Evolutionary conservation across 2,113 vertebrate species (phyloP).

Genomic region (Garra rufa): DNA sequence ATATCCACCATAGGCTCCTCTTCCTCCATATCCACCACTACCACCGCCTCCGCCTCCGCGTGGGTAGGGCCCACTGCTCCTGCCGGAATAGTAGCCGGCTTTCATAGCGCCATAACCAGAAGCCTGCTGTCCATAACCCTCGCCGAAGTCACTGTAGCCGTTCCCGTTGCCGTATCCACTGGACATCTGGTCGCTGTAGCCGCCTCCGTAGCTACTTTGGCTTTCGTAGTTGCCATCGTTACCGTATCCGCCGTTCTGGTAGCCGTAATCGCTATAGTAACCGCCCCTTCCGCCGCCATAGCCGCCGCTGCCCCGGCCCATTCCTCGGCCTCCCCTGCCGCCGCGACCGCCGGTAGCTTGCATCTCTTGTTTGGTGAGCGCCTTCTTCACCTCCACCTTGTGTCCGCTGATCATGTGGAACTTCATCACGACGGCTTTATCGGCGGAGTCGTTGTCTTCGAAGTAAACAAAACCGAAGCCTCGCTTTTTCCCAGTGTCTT

Average conservation of each 20-base stretch:
- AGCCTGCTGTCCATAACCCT: conserved; percentile 81
- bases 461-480: conserved; percentile 97
- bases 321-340: conserved; percentile 68
- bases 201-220: conserved; percentile 59
- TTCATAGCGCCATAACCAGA: conserved; percentile 85
- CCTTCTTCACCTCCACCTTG: conserved; percentile 88
- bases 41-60: conserved; percentile 78
- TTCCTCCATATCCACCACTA: conserved; percentile 30
- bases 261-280: conserved; percentile 53
- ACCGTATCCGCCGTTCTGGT: conserved; percentile 51
- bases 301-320: conserved; percentile 58
- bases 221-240: conserved; percentile 44
- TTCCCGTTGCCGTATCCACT: conserved; percentile 80
- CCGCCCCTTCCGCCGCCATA: conserved; percentile 58
- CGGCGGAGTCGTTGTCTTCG: conserved; percentile 90
- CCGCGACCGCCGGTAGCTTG: conserved; percentile 77
- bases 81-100: conserved; percentile 77
- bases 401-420: conserved; percentile 87
- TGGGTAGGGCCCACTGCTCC: conserved; percentile 82
- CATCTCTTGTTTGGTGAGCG: conserved; percentile 88
- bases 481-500: conserved; percentile 91
- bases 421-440: conserved; percentile 89
- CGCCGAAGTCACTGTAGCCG: conserved; percentile 85
- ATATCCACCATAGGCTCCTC: conserved; percentile 59
- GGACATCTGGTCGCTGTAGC: conserved; percentile 81